Evolutionary conservation across 2,797 vertebrate genomes (phyloP), one percentile per base, ranked within the genome.

Genomic region (Chloroceryle amazona): DNA sequence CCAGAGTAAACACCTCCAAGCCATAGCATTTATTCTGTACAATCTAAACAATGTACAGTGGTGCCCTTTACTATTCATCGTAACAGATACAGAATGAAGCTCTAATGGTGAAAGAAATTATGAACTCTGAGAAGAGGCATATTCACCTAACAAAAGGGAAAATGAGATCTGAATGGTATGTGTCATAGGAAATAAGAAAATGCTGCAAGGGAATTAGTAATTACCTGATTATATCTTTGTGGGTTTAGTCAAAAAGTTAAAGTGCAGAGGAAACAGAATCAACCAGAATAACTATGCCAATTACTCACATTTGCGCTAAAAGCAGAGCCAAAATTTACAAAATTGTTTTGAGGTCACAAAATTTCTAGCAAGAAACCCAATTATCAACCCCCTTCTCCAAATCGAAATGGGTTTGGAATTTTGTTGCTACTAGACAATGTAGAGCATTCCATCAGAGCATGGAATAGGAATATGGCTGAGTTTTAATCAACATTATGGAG

Each of bases 341-440:
- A 65, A 21, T 25, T 2, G 61, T 79, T 81, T 10, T 60, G 10
- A 60, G 12, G 4, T 37, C 17, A 10, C 9, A 58, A 47, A 84
- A 79, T 66, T 21, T 11, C 23, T 42, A 23, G 6, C 1, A 29
- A 20, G 35, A 25, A 25, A 42, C 1, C 5, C 14, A 58, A 3
- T 1, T 4, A 3, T 8, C 22, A 80, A 5, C 2, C 1, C 0
- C 2, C 3, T 3, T 41, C 16, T 8, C 1, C 26, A 57, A 41
- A 63, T 0, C 33, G 21, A 81, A 85, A 51, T 22, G 8, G 1
- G 3, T 63, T 91, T 3, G 3, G 19, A 23, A 52, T 80, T 81
- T 61, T 68, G 10, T 46, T 80, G 21, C 20, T 6, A 5, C 33
- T 79, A 35, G 17, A 67, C 70, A 52, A 66, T 42, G 10, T 26